These are phyloP conservation scores for Spinus olivaceus DNA, from an alignment of 2,797 vertebrate species.

Conservation along the genomic window DNA sequence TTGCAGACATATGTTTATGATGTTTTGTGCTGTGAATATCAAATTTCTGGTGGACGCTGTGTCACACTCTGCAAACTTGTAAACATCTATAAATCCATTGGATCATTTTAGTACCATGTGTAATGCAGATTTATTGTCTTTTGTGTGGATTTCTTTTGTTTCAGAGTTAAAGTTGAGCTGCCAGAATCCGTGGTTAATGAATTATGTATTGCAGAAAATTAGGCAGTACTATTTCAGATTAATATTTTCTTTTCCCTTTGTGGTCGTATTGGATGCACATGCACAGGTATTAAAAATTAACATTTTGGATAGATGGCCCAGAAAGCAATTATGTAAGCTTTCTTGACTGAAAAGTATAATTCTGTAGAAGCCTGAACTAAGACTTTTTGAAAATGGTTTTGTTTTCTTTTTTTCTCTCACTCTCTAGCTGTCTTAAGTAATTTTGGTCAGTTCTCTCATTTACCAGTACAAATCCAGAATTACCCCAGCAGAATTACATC, in stretches of 20 bases:
- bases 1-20: constrained; percentile 66
- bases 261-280: neutral
- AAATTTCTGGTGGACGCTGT: constrained; percentile 62
- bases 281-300: neutral
- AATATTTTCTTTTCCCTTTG: constrained; percentile 42
- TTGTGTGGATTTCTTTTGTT: constrained; percentile 68
- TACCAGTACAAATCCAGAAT: neutral
- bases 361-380: neutral
- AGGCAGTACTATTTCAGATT: constrained; percentile 28
- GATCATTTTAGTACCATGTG: constrained; percentile 65
- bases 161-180: constrained; percentile 1
- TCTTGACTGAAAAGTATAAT: neutral
- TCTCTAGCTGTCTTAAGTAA: neutral
- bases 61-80: constrained; percentile 59
- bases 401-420: neutral
- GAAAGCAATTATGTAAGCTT: neutral
- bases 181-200: constrained; percentile 28
- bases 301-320: neutral
- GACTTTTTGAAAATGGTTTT: neutral
- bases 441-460: neutral
- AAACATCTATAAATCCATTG: constrained; percentile 61
- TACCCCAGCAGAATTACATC: neutral
- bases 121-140: constrained; percentile 64
- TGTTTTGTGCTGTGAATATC: constrained; percentile 58
- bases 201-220: constrained; percentile 44